Evolutionary conservation across 2,797 vertebrate genomes (phyloP), one percentile per base, ranked within the genome.

Genomic region (Chromis chromis): DNA sequence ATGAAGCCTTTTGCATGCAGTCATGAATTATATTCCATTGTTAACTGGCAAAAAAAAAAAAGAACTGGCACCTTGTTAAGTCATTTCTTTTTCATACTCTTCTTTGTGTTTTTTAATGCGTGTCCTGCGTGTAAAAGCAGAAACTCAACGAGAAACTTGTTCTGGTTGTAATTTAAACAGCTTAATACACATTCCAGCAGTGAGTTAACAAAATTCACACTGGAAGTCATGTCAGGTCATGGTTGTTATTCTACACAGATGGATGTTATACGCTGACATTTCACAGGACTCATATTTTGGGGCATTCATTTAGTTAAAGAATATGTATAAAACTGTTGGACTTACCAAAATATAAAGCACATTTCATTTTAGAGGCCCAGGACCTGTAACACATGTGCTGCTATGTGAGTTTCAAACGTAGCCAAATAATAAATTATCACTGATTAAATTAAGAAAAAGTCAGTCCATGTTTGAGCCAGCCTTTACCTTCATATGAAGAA

Each of bases 1-100:
- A 69, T 21, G 21, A 76, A 36, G 42, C 59, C 46, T 74, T 79
- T 60, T 55, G 65, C 74, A 76, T 70, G 42, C 11, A 64, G 49
- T 69, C 52, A 65, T 22, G 78, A 50, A 65, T 71, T 65, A 68
- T 74, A 63, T 56, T 64, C 42, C 19, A 60, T 12, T 24, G 57
- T 56, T 58, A 46, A 52, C 25, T 17, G 19, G 25, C 19, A 6
- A 46, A 46, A 42, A 42, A 42, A 67, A 55, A 36, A 60, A 28
- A 52, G 6, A 80, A 49, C 17, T 46, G 54, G 36, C 66, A 53
- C 54, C 19, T 31, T 46, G 7, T 66, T 72, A 82, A 70, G 8
- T 14, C 10, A 1, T 59, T 80, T 56, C 13, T 1, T 46, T 57
- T 81, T 59, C 40, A 58, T 70, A 46, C 44, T 22, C n/a, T 4